Evolutionary conservation across 1,140 invertebrate genomes (phyloP), one percentile per base, ranked within the genome.

Genomic region (Aphelenchoides besseyi): DNA sequence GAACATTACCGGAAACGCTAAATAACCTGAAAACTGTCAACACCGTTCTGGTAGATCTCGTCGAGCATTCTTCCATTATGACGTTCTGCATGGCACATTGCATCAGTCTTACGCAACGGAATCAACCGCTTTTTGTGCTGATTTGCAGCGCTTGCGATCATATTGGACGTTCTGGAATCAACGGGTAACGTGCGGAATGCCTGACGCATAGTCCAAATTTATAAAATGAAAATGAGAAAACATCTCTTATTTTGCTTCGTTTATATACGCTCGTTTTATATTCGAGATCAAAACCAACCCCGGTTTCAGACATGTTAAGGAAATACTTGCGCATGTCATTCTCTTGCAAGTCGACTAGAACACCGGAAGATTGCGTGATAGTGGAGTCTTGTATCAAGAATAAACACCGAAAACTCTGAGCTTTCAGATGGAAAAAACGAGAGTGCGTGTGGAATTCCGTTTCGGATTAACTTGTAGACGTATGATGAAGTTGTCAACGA

Each of bases 121-220:
- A 82, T 74, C 55, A 77, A 59, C 68, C 81, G 73, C 69, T 82
- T 79, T 72, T 82, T 82, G 66, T 80, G 62, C 70, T 82, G 80
- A 53, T 81, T 77, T 29, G 82, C 77, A 33, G 81, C 81, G 41
- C 79, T 82, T 70, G 74, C 77, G 63, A 83, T 83, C 81, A 83
- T 83, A 66, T 83, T 84, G 68, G 74, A 75, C 41, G 75, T 53
- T 37, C 55, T 48, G 41, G 23, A 69, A 23, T 33, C 67, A 23
- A 16, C 23, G 41, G 41, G 41, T 12, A 48, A 16, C 23, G 12
- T 12, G 41, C 41, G 41, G 41, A 48, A 48, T 23, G 41, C 41
- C 23, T 48, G 41, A 23, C 41, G 41, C 41, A 48, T 48, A 48
- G 41, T 48, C 41, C 41, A 23, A 48, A 48, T 48, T 16, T 12